Percentiles rank a stretch among this genome's conserved stretches.
phyloP scores from a whole-genome alignment of 2,113 vertebrate genomes.

The Carassius auratus region DNA sequence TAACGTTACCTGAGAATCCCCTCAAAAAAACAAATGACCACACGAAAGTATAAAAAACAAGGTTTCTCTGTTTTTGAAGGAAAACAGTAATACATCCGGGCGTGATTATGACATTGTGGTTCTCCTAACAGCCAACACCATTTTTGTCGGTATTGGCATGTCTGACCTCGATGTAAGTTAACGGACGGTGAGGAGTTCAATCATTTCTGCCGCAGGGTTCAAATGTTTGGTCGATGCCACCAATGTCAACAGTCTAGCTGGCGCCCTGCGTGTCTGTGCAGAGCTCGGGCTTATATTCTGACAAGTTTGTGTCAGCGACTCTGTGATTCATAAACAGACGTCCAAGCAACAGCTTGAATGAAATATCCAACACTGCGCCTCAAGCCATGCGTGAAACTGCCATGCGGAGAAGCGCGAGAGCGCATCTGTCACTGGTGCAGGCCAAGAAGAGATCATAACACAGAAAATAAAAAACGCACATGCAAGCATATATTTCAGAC shows the following conservation, averaged over 20 bases:
- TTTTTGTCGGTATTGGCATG: neutral
- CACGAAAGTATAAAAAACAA: neutral
- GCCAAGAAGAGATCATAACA: neutral
- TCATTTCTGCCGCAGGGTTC: conserved; percentile 66
- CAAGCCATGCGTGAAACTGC: conserved; percentile 6
- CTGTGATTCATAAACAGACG: neutral
- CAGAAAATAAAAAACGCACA: neutral
- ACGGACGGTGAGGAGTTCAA: conserved; percentile 62
- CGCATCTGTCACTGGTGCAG: conserved; percentile 24
- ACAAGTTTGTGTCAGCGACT: neutral
- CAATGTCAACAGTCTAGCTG: conserved; percentile 43
- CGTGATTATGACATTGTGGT: neutral
- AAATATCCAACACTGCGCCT: conserved; percentile 11
- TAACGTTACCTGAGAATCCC: neutral
- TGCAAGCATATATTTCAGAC: conserved; percentile 21
- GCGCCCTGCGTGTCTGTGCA: conserved; percentile 12
- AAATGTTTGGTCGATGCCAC: conserved; percentile 60
- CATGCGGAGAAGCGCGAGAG: conserved; percentile 21
- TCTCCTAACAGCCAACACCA: neutral
- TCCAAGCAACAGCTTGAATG: neutral
- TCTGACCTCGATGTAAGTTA: conserved; percentile 52
- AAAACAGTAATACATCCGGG: neutral
- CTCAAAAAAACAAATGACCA: neutral
- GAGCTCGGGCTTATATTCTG: neutral
- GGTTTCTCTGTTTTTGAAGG: too few relatives aligned